Evolutionary conservation across 2,113 vertebrate genomes (phyloP).

Genomic region (Turdus rufiventris): DNA sequence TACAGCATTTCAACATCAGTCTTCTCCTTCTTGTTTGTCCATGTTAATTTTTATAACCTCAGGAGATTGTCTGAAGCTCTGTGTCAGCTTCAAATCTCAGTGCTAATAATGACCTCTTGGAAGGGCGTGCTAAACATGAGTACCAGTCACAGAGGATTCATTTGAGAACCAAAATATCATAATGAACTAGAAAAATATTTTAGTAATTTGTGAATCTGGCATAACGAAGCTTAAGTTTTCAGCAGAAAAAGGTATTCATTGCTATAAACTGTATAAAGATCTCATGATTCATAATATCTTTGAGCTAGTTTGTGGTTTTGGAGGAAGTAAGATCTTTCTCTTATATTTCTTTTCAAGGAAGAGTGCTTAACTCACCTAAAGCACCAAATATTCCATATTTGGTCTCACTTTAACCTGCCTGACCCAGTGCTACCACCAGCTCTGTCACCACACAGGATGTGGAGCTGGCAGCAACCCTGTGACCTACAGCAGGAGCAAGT

Average conservation of each 20-base stretch:
- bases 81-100: background rate
- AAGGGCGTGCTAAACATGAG: background rate
- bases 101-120: background rate
- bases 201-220: background rate
- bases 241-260: background rate
- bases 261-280: background rate
- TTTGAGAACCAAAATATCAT: background rate
- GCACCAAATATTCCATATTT: background rate
- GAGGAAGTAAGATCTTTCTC: background rate
- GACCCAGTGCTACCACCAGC: background rate
- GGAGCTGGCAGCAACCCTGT: background rate
- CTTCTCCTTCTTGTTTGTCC: background rate
- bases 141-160: background rate
- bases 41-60: background rate
- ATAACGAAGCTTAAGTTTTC: background rate
- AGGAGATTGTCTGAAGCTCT: background rate
- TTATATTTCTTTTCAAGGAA: background rate
- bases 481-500: background rate
- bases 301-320: background rate
- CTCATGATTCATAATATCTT: rapidly evolving
- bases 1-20: background rate
- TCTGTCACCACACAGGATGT: background rate
- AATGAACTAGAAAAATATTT: background rate
- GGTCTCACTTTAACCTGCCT: background rate
- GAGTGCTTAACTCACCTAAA: background rate